Base-by-base conservation (phyloP, 2,888 invertebrate genomes). In the Drosophila ustulata region DNA sequence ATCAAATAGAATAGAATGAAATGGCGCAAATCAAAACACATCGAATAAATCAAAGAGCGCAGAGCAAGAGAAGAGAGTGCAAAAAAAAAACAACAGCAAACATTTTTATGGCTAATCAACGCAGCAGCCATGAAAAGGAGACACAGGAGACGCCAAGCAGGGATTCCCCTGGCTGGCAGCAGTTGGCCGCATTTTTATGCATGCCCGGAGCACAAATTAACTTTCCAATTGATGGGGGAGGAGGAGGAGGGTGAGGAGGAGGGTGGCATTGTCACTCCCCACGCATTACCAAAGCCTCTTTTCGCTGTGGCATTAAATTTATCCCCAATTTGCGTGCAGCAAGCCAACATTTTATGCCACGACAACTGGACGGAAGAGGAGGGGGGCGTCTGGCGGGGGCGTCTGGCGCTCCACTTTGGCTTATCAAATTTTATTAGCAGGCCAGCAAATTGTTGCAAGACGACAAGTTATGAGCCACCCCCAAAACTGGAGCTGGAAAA, bases 241-340 rank as follows among this genome's bases (percentile, higher is more conserved):
- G 39, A 3, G 9, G 5, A 4, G 37, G 26, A 23, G n/a, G 46
- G 28, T 5, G 28, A 2, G 32, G 23, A n/a, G 7, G 7, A 0
- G 34, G 9, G 39, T 28, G 51, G 65, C 66, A 62, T 34, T 73
- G 73, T 73, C 84, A 79, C 84, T 81, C 85, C 87, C 80, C 57
- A 46, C 71, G 57, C 67, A 81, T 83, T 78, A 80, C 45, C 4
- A 37, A 45, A 45, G 63, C 62, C 59, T 50, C 51, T 41, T 41
- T 63, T 57, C 61, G 63, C 63, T 46, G 52, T 47, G 55, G 78
- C 75, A 78, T 79, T 64, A 85, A 86, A 82, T 86, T 78, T 86
- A 90, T 90, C 85, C 90, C 86, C 90, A 90, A 88, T 85, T 90
- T 90, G 90, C 90, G 90, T 90, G 90, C 89, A 89, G 72, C 78